phyloP scores from a whole-genome alignment of 2,113 vertebrate genomes.

The Solea solea region DNA sequence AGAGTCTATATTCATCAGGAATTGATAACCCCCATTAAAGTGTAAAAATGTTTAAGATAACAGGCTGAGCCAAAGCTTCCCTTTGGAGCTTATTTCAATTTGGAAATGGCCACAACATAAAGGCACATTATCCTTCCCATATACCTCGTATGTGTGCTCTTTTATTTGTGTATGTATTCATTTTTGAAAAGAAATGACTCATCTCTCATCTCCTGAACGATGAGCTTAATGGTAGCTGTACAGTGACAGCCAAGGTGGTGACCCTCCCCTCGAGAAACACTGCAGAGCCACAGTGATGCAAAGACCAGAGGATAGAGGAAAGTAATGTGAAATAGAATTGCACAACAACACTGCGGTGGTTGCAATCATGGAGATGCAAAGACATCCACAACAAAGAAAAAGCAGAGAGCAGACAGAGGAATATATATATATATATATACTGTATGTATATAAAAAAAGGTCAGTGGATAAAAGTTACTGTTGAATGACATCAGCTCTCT shows the following conservation, averaged over 20 bases:
- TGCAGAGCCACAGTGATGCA: neutral
- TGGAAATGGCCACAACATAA: constrained; percentile 39
- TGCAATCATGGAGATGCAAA: neutral
- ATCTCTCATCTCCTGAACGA: neutral
- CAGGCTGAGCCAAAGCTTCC: constrained; percentile 28
- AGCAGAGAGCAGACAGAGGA: neutral
- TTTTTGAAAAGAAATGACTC: neutral
- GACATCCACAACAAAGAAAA: neutral
- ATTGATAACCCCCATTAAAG: constrained; percentile 13
- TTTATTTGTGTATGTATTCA: neutral
- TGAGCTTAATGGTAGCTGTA: constrained; percentile 35
- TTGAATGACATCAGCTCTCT: constrained; percentile 42
- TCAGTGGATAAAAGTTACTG: constrained; percentile 49
- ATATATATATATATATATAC: neutral
- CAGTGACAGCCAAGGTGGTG: constrained; percentile 37
- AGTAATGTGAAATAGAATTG: neutral
- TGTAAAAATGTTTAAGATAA: constrained; percentile 38
- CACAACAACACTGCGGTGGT: neutral
- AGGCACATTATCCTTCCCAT: constrained; percentile 1
- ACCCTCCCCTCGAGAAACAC: neutral
- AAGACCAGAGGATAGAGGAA: neutral
- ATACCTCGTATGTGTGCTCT: constrained; percentile 1
- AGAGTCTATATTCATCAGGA: constrained; percentile 27
- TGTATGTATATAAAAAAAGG: no score
- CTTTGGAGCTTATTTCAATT: constrained; percentile 44